Percentiles rank a stretch among this genome's conserved stretches.
Evolutionary conservation across 2,113 vertebrate species (phyloP).

Genomic region (Oxyruncus cristatus): DNA sequence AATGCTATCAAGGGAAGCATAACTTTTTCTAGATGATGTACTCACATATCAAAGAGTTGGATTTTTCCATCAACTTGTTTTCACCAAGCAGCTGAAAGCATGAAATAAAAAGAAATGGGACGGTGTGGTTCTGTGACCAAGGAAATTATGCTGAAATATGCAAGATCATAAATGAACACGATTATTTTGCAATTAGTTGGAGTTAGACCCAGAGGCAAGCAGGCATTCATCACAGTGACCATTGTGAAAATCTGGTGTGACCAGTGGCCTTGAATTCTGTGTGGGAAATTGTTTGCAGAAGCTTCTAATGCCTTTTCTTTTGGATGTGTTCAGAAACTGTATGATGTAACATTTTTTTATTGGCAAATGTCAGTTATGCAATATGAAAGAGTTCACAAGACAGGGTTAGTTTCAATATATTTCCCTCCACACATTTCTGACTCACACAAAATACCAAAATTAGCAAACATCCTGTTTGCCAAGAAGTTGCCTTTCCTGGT

Average conservation of each 20-base stretch:
- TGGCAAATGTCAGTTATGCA: conserved; percentile 67
- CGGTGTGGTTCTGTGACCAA: not conserved
- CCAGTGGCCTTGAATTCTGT: not conserved
- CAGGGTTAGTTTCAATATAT: conserved; percentile 45
- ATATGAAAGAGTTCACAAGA: conserved; percentile 51
- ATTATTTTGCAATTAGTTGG: not conserved
- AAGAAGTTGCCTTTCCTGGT: conserved; percentile 57
- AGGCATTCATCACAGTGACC: not conserved
- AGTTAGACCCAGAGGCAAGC: not conserved
- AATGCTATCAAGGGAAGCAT: conserved; percentile 23
- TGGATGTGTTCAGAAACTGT: not conserved
- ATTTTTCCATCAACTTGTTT: conserved; percentile 10
- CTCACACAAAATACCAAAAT: conserved; percentile 57
- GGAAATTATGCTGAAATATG: not conserved
- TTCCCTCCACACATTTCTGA: conserved; percentile 62
- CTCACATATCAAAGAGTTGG: not conserved
- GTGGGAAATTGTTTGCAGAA: not conserved
- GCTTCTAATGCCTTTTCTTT: not conserved
- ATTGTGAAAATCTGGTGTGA: not conserved
- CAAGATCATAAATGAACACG: not conserved
- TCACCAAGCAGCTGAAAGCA: not conserved
- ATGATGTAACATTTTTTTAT: conserved; percentile 21
- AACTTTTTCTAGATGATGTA: not conserved
- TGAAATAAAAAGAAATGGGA: not conserved
- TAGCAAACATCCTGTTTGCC: conserved; percentile 62